Percentiles rank a stretch among this genome's conserved stretches.
Evolutionary conservation across 2,113 vertebrate genomes (phyloP).

Genomic region (Desmodus rotundus): DNA sequence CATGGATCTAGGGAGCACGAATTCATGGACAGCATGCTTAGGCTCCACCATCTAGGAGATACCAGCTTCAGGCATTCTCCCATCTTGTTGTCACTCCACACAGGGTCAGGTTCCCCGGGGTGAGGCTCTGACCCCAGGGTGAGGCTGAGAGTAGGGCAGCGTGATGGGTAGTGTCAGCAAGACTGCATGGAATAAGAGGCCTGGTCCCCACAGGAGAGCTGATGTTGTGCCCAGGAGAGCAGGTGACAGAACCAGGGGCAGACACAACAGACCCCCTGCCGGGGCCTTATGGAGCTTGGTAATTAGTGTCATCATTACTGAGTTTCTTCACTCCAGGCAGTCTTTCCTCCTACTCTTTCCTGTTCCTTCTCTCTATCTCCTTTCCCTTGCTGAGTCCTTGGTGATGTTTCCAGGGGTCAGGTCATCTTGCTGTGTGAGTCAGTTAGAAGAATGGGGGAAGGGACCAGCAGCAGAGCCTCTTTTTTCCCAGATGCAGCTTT

Average conservation of each 20-base stretch:
- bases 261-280: background rate
- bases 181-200: background rate
- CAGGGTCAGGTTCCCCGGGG: background rate
- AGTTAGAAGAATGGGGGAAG: background rate
- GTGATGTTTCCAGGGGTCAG: background rate
- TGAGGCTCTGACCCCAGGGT: background rate
- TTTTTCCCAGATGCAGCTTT: background rate
- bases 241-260: background rate
- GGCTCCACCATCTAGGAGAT: background rate
- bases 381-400: background rate
- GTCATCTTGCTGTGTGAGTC: background rate
- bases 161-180: background rate
- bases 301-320: rapidly evolving
- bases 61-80: background rate
- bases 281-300: background rate
- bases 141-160: background rate
- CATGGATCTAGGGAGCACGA: background rate
- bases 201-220: background rate
- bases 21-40: background rate
- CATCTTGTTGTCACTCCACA: background rate
- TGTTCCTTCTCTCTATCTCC: background rate
- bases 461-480: background rate
- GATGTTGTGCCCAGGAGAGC: background rate
- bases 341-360: background rate
- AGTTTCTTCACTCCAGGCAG: background rate